These are phyloP conservation scores for Apocheima hispidaria DNA, from an alignment of 2,888 invertebrate species.

Conservation along the genomic window DNA sequence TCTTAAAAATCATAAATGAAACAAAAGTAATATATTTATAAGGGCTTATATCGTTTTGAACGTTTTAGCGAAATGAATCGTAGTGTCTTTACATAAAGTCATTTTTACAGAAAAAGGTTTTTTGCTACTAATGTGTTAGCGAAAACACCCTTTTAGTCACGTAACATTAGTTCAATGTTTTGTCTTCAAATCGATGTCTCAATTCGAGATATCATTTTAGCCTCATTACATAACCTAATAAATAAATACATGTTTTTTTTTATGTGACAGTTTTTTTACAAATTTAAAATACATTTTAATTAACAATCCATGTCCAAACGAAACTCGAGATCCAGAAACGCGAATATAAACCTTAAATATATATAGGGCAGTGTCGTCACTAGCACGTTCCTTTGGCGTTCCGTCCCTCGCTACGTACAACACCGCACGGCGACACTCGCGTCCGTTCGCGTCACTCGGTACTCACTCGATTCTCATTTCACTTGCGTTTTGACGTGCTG, in stretches of 20 bases:
- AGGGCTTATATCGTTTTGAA: background rate
- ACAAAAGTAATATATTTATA: background rate
- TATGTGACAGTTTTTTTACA: background rate
- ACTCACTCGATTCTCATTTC: constrained; percentile 87
- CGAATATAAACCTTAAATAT: constrained; percentile 47
- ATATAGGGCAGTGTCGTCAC: constrained; percentile 65
- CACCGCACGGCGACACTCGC: constrained; percentile 30
- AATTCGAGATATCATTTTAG: constrained; percentile 22
- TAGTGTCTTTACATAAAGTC: too few relatives aligned
- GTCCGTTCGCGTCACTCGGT: constrained; percentile 49
- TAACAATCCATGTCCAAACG: constrained; percentile 6
- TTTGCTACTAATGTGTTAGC: background rate
- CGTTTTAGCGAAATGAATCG: background rate
- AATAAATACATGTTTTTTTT: too few relatives aligned
- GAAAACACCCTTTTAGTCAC: background rate
- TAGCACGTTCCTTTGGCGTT: constrained; percentile 35
- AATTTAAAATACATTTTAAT: background rate
- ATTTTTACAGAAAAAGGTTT: background rate
- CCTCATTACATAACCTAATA: constrained; percentile 15
- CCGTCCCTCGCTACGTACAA: constrained; percentile 44
- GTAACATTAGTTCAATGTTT: background rate
- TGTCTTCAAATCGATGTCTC: background rate
- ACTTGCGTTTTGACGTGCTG: constrained; percentile 97
- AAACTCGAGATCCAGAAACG: constrained; percentile 54
- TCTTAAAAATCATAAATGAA: background rate